Conservation (phyloP, 92 coral and sea anemone genomes). For the Plumapathes pennacea region DNA sequence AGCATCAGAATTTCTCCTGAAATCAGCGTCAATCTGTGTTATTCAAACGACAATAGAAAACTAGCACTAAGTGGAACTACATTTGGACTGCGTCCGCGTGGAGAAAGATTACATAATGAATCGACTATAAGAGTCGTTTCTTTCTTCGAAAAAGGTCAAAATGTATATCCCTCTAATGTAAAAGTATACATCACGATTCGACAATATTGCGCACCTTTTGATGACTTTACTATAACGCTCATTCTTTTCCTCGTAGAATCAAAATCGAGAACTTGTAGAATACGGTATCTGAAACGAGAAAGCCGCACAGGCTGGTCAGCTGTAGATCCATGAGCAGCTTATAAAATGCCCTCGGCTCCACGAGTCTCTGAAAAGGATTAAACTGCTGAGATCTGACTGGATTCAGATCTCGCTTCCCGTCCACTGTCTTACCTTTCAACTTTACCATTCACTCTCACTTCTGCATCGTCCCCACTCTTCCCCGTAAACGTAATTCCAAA, state of each 20-base stretch:
- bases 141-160: not conserved
- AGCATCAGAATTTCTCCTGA: constrained; percentile 71
- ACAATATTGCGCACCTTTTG: constrained; percentile 55
- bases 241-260: constrained; percentile 95
- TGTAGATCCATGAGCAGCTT: no score
- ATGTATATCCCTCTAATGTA: no score
- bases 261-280: constrained; percentile 93
- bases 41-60: no score
- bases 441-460: constrained; percentile 60
- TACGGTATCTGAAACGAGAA: constrained; percentile 59
- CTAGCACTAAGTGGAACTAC: no score
- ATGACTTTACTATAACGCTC: constrained; percentile 88
- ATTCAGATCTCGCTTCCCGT: no score
- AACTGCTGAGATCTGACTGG: no score
- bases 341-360: no score
- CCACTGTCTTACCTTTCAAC: constrained; percentile 76
- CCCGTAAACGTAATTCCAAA: constrained; percentile 91
- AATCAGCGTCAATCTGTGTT: not conserved
- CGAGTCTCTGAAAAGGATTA: no score
- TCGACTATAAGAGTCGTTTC: not conserved
- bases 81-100: no score
- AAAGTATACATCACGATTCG: not conserved
- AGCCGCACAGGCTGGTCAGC: no score
- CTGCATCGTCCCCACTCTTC: constrained; percentile 81
- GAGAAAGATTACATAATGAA: not conserved